These are phyloP conservation scores for Onychomys leucogaster DNA, from an alignment of 2,797 vertebrate species.

Conservation along the genomic window DNA sequence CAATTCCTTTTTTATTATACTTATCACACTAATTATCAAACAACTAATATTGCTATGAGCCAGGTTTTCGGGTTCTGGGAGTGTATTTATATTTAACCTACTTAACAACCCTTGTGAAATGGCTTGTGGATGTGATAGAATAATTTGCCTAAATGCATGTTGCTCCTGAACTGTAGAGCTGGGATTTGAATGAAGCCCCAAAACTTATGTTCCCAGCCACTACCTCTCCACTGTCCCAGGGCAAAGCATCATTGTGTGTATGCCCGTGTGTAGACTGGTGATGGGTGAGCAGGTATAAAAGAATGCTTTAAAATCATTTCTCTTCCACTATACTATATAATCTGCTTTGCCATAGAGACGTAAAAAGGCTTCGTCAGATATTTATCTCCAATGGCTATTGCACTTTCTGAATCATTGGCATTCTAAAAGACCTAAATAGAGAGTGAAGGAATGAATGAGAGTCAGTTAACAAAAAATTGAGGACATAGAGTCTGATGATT, in stretches of 20 bases:
- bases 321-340: neutral
- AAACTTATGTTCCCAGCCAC: neutral
- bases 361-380: neutral
- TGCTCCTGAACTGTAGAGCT: no score
- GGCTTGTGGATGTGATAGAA: neutral
- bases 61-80: neutral
- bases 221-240: neutral
- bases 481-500: neutral
- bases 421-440: neutral
- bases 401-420: neutral
- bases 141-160: neutral
- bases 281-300: neutral
- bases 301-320: neutral
- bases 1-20: neutral
- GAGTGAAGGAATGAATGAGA: neutral
- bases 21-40: neutral
- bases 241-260: neutral
- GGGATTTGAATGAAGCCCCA: neutral
- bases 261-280: fast-evolving
- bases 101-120: neutral
- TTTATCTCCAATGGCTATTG: neutral
- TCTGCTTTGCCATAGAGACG: neutral
- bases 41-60: no score
- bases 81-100: neutral
- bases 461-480: neutral